These are phyloP conservation scores for Terebella lapidaria DNA, from an alignment of 2,888 invertebrate genomes.

Conservation along the genomic window DNA sequence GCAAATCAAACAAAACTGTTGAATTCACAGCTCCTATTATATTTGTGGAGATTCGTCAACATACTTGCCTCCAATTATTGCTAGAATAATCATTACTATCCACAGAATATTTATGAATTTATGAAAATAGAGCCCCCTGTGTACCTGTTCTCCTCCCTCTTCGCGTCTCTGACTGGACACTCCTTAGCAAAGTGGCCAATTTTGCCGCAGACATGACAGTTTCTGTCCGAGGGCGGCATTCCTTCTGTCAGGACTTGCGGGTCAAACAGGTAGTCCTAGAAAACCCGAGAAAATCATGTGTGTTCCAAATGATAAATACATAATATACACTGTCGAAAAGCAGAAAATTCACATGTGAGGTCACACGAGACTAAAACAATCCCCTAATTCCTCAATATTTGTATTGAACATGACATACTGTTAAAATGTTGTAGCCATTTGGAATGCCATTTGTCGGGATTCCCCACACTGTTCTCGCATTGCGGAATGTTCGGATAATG, in stretches of 20 bases:
- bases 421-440: constrained; percentile 8
- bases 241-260: constrained; percentile 45
- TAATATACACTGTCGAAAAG: not conserved
- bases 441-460: constrained; percentile 28
- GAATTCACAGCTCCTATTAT: too few relatives aligned
- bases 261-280: constrained; percentile 54
- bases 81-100: too few relatives aligned
- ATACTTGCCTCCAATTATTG: too few relatives aligned
- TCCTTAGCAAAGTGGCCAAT: constrained; percentile 59
- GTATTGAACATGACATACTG: not conserved
- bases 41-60: too few relatives aligned
- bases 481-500: constrained; percentile 53
- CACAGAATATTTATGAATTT: too few relatives aligned
- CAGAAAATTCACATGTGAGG: not conserved
- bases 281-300: not conserved
- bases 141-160: not conserved
- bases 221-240: constrained; percentile 57
- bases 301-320: not conserved
- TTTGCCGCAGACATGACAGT: constrained; percentile 58
- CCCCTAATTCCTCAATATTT: not conserved
- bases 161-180: constrained; percentile 36
- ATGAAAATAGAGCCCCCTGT: too few relatives aligned
- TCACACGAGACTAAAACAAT: not conserved
- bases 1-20: too few relatives aligned
- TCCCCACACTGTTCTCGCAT: constrained; percentile 51